Base-by-base conservation (phyloP, 1,140 invertebrate genomes). In the Eciton burchellii region DNA sequence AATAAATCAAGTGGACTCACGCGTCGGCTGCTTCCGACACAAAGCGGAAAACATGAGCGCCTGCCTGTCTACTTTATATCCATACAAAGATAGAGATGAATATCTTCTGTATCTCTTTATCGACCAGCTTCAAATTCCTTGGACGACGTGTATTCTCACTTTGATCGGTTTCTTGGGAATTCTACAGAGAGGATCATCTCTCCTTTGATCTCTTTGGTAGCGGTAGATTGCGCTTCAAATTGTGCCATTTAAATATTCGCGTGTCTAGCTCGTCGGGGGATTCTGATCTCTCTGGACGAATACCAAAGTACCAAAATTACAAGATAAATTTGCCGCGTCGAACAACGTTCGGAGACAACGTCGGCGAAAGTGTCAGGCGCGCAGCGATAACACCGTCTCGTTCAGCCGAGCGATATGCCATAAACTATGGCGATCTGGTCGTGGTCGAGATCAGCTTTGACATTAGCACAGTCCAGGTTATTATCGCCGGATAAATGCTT, bases 391-490 rank as follows among this genome's bases (percentile, higher is more conserved):
- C 81, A 35, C 2, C 6, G 35, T 87, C 74, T 82, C 52, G 77
- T 79, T 79, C 65, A 16, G 52, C 35, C 47, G 59, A 71, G 81
- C 65, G 29, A 65, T 74, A 76, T 65, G 71, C 70, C 47, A 76
- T 85, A 79, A 83, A 79, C 57, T 76, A 72, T 24, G 19, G 62
- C 54, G 59, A 59, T 81, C 47, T 57, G 41, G 49, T 49, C 65
- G 26, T 70, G 63, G 14, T 41, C 54, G 56, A 70, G 70, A 81
- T 74, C 68, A 66, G 66, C 74, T 86, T 84, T 86, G 86, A 87
- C 82, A 85, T 86, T 86, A 86, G 59, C 79, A 70, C 49, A 24
- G 63, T 26, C 35, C 65, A 66, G 49, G 43, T 66, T 81, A 81
- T 83, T 73, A 77, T 66, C 26, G 68, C n/a, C 41, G 47, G 41